A percentile compares a stretch with the other conserved stretches of the same genome.
Evolutionary conservation across 2,888 invertebrate genomes (phyloP).

Genomic region (Tiphia femorata): DNA sequence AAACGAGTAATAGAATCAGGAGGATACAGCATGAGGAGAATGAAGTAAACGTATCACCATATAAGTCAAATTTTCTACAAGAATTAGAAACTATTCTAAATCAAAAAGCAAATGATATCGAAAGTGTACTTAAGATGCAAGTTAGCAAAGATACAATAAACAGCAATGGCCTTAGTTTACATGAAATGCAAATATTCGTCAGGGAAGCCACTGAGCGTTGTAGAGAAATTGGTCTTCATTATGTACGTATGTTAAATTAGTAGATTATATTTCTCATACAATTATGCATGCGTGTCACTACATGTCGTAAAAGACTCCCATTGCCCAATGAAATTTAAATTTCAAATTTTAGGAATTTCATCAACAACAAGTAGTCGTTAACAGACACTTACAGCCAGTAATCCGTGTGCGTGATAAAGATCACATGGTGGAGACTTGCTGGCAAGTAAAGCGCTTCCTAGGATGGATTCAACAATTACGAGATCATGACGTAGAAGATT

Average conservation of each 20-base stretch:
- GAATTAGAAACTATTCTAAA: conserved; percentile 71
- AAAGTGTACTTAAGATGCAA: conserved; percentile 56
- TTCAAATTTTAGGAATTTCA: conserved; percentile 61
- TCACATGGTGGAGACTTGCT: conserved; percentile 54
- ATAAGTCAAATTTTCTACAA: conserved; percentile 71
- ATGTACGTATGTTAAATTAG: conserved; percentile 53
- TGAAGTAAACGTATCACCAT: conserved; percentile 67
- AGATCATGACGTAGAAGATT: conserved; percentile 62
- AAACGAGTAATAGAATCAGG: conserved; percentile 69
- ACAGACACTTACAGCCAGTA: conserved; percentile 57
- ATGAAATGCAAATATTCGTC: conserved; percentile 65
- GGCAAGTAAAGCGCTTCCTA: conserved; percentile 60
- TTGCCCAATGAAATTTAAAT: too few species aligned
- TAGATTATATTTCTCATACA: not conserved
- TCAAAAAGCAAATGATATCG: conserved; percentile 57
- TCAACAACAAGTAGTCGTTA: conserved; percentile 60
- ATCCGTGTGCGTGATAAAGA: conserved; percentile 62
- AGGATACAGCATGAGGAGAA: conserved; percentile 68
- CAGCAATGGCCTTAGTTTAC: conserved; percentile 60
- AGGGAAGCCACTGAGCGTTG: conserved; percentile 66
- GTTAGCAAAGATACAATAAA: conserved; percentile 54
- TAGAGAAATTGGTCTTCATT: conserved; percentile 61
- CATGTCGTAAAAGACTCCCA: too few species aligned
- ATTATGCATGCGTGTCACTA: too few species aligned
- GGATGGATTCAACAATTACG: conserved; percentile 62